These are phyloP conservation scores for Mercenaria mercenaria DNA, from an alignment of 1,140 invertebrate species.

Conservation along the genomic window DNA sequence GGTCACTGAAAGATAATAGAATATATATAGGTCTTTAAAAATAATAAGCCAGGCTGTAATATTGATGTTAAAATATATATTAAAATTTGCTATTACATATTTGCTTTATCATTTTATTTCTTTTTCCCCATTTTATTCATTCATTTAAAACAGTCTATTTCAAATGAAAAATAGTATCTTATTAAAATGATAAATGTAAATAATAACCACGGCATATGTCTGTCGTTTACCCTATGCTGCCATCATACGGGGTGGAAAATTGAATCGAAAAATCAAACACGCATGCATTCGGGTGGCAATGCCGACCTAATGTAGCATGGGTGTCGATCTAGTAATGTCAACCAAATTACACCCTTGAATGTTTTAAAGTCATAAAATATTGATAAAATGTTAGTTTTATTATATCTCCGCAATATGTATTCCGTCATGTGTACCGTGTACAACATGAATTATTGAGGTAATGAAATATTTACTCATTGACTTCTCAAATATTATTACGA, in stretches of 20 bases:
- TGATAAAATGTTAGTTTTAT: conserved; percentile 33
- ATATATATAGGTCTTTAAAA: no score
- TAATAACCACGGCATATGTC: no score
- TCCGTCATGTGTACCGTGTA: background rate
- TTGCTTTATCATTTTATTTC: no score
- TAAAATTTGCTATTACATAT: no score
- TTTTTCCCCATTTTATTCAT: no score
- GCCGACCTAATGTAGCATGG: background rate
- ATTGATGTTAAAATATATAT: no score
- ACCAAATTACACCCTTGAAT: conserved; percentile 10
- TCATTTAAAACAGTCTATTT: no score
- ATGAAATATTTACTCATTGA: conserved; percentile 3
- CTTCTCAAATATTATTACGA: background rate
- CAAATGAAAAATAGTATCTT: no score
- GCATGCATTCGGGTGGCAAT: conserved; percentile 1
- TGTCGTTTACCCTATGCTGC: background rate
- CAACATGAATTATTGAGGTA: background rate
- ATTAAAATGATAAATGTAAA: no score
- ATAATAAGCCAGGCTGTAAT: no score
- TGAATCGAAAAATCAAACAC: background rate
- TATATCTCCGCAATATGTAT: background rate
- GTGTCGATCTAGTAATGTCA: background rate
- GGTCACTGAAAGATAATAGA: no score
- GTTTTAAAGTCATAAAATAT: conserved; percentile 15
- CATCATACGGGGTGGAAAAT: background rate